Evolutionary conservation across 2,797 vertebrate genomes (phyloP).

Genomic region (Phoebastria nigripes): DNA sequence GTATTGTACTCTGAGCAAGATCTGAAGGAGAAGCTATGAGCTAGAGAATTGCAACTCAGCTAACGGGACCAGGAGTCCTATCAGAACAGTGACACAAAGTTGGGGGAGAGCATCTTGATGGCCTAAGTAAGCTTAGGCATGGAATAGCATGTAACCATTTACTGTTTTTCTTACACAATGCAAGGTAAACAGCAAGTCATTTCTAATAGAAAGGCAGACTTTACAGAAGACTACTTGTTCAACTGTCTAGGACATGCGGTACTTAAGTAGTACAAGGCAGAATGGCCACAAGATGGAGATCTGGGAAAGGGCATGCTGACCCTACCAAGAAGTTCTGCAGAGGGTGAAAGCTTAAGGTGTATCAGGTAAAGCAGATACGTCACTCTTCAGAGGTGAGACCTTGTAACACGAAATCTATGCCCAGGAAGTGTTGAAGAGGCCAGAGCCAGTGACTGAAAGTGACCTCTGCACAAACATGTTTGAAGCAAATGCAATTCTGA

Average conservation of each 20-base stretch:
- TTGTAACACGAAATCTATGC: background rate
- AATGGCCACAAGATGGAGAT: slow-evolving; percentile 56
- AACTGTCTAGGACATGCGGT: rapidly evolving
- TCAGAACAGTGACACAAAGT: background rate
- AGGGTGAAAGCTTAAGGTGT: background rate
- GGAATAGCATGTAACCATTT: background rate
- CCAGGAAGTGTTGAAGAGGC: background rate
- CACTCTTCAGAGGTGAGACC: background rate
- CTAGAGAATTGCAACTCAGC: background rate
- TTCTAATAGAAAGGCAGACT: background rate
- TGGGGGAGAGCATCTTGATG: background rate
- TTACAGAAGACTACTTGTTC: background rate
- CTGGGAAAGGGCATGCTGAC: slow-evolving; percentile 28
- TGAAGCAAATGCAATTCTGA: background rate
- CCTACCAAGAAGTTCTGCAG: background rate
- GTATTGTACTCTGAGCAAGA: background rate
- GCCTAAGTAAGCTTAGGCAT: background rate
- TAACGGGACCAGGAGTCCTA: background rate
- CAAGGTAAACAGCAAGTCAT: background rate
- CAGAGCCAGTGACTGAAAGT: background rate
- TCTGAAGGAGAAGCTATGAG: background rate
- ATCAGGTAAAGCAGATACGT: background rate
- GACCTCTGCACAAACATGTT: background rate
- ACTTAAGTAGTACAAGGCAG: background rate
- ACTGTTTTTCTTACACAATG: background rate